Evolutionary conservation across 2,113 vertebrate genomes (phyloP).

Genomic region (Herpailurus yagouaroundi): DNA sequence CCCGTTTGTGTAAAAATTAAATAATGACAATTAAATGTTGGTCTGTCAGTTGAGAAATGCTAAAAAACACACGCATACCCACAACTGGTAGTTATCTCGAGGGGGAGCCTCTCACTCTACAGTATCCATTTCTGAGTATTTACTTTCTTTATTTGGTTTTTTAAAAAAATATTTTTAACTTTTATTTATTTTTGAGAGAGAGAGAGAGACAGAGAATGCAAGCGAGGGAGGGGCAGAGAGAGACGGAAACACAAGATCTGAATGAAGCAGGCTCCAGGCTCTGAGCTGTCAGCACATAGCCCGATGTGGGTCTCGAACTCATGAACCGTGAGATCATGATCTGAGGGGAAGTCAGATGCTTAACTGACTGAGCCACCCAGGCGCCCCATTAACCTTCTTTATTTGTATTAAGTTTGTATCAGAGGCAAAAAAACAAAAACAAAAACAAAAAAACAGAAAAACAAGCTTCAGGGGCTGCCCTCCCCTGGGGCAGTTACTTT

Average conservation of each 20-base stretch:
- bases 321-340: too few relatives aligned
- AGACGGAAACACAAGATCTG: too few relatives aligned
- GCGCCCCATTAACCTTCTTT: neutral
- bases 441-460: neutral
- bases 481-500: neutral
- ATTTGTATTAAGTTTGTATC: neutral
- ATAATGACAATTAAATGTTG: neutral
- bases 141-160: neutral
- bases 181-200: too few relatives aligned
- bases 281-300: too few relatives aligned
- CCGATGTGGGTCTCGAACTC: too few relatives aligned
- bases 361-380: too few relatives aligned
- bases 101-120: neutral
- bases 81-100: neutral
- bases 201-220: too few relatives aligned
- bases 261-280: too few relatives aligned
- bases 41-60: neutral
- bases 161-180: fast-evolving
- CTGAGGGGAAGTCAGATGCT: too few relatives aligned
- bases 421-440: neutral
- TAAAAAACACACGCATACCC: neutral
- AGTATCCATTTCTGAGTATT: neutral
- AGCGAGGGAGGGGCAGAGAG: too few relatives aligned
- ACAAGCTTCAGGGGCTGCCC: neutral
- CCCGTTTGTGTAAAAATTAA: neutral